Evolutionary conservation across 2,888 invertebrate species (phyloP).

Genomic region (Orchesellides sinensis): DNA sequence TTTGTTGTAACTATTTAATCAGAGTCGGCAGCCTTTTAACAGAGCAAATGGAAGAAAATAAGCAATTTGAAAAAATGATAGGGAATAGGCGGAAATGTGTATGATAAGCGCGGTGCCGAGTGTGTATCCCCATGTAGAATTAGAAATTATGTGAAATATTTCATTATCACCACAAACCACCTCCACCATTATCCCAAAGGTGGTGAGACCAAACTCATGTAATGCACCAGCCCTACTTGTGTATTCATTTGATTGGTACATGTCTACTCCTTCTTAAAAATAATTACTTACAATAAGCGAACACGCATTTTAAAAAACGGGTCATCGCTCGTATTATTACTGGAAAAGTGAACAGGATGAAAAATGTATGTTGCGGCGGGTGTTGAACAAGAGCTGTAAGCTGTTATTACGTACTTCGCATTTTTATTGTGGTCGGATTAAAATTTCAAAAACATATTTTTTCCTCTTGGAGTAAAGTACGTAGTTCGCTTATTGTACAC

Average conservation of each 20-base stretch:
- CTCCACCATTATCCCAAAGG: neutral
- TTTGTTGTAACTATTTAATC: no score
- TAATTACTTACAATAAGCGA: slow-evolving; percentile 1
- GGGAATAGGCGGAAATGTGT: neutral
- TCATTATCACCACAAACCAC: no score
- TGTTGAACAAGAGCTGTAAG: no score
- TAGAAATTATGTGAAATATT: slow-evolving; percentile 16
- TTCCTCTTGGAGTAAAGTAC: no score
- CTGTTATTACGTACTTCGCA: neutral
- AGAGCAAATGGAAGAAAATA: neutral
- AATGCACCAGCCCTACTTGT: neutral
- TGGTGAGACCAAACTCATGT: neutral
- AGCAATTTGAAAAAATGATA: neutral
- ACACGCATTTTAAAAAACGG: slow-evolving; percentile 1
- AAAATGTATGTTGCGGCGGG: no score
- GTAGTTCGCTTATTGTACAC: neutral
- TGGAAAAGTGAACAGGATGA: neutral
- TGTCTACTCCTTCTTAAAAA: slow-evolving; percentile 6
- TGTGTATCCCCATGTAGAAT: neutral
- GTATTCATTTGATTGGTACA: slow-evolving; percentile 24
- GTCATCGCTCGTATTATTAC: neutral
- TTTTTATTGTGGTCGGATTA: slow-evolving; percentile 54
- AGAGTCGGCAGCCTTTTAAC: no score
- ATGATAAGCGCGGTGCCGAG: neutral
- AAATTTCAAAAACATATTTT: slow-evolving; percentile 50